These are phyloP conservation scores for Cassiopea xamachana DNA, from an alignment of 30 jellyfish, hydroid and myxozoan species.

Conservation along the genomic window DNA sequence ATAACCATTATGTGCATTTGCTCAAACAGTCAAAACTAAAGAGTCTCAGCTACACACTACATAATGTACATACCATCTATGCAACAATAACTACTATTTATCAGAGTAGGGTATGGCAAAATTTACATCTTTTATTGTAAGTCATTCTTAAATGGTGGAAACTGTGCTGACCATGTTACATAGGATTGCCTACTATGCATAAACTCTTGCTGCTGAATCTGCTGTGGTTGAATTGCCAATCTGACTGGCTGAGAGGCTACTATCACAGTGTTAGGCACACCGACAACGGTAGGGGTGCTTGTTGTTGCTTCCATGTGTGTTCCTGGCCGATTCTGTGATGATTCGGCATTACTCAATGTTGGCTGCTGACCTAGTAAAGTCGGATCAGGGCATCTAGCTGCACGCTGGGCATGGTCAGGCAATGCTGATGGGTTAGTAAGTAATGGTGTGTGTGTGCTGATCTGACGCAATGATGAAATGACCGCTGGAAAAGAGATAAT, in stretches of 20 bases:
- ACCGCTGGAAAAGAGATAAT: slow-evolving; percentile 40
- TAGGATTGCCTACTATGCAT: slow-evolving; percentile 2
- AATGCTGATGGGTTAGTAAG: slow-evolving; percentile 62
- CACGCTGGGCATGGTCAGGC: slow-evolving; percentile 67
- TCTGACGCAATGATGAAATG: slow-evolving; percentile 61
- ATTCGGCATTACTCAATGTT: neutral
- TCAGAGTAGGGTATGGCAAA: too few species aligned
- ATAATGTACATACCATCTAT: too few species aligned
- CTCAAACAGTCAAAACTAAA: too few species aligned
- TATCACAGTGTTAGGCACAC: slow-evolving; percentile 1
- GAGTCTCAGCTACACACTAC: too few species aligned
- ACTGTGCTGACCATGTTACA: slow-evolving; percentile 15
- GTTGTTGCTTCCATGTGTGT: neutral
- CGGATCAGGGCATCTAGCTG: slow-evolving; percentile 57
- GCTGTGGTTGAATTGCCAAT: slow-evolving; percentile 21
- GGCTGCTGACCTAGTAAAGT: slow-evolving; percentile 53
- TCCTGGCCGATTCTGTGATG: neutral
- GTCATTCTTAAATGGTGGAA: neutral
- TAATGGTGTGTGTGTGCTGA: slow-evolving; percentile 67
- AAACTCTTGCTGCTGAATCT: slow-evolving; percentile 1
- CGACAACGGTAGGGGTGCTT: slow-evolving; percentile 2
- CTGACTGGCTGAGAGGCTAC: slow-evolving; percentile 13
- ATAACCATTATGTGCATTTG: neutral
- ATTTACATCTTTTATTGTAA: neutral
- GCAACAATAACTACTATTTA: too few species aligned